Conservation (phyloP, 2,797 vertebrate species). For the Leptodactylus fallax region DNA sequence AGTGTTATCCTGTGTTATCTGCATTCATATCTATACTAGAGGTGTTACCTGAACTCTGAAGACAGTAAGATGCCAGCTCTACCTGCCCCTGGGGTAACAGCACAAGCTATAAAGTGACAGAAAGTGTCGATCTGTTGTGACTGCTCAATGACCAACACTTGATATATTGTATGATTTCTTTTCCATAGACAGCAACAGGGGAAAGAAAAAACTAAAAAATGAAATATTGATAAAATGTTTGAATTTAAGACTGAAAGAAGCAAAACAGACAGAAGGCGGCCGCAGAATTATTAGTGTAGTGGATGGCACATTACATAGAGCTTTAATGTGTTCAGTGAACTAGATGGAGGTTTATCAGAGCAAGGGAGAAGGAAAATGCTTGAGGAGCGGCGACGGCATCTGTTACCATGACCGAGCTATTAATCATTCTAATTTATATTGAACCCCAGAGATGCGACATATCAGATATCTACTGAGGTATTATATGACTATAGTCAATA, state of each 20-base stretch:
- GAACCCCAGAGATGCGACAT: conserved; percentile 22
- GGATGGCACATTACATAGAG: background rate
- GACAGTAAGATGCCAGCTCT: too few relatives aligned
- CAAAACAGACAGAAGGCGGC: background rate
- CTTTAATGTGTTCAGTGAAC: conserved; percentile 44
- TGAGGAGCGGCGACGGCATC: conserved; percentile 33
- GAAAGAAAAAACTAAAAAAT: background rate
- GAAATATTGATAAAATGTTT: background rate
- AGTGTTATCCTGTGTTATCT: too few relatives aligned
- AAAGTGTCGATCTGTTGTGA: too few relatives aligned
- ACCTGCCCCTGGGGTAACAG: too few relatives aligned
- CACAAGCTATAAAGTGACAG: too few relatives aligned
- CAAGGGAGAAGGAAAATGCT: conserved; percentile 40
- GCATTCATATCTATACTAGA: too few relatives aligned
- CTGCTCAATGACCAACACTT: too few relatives aligned
- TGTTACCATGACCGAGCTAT: conserved; percentile 44
- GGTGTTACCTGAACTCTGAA: too few relatives aligned
- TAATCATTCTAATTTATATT: conserved; percentile 45
- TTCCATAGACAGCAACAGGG: background rate
- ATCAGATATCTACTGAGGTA: background rate
- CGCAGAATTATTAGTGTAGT: conserved; percentile 8
- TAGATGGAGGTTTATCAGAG: conserved; percentile 35
- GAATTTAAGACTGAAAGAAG: background rate
- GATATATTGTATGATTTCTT: too few relatives aligned
- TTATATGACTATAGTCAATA: background rate